These are phyloP conservation scores for Halyomorpha halys DNA, from an alignment of 1,140 invertebrate species.

Conservation along the genomic window DNA sequence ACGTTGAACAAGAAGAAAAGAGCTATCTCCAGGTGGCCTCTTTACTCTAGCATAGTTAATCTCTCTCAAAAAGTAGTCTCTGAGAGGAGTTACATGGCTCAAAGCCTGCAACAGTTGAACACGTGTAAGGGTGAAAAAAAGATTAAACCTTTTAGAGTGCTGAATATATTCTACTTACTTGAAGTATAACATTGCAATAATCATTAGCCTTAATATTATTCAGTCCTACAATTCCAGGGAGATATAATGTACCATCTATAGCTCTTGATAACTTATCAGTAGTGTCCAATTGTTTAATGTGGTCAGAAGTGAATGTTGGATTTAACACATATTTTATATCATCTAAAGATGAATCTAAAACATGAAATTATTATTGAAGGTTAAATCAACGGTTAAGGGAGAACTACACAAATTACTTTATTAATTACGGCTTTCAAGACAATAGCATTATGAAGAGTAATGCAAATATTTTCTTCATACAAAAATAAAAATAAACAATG, in stretches of 20 bases:
- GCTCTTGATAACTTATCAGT: slow-evolving; percentile 83
- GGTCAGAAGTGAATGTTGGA: slow-evolving; percentile 80
- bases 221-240: slow-evolving; percentile 90
- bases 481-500: too few relatives aligned
- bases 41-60: slow-evolving; percentile 83
- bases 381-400: neutral
- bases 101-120: slow-evolving; percentile 55
- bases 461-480: too few relatives aligned
- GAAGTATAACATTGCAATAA: slow-evolving; percentile 97
- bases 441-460: too few relatives aligned
- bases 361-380: slow-evolving; percentile 29
- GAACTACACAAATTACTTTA: too few relatives aligned
- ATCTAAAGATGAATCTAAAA: slow-evolving; percentile 86
- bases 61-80: slow-evolving; percentile 92
- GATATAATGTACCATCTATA: slow-evolving; percentile 92
- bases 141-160: neutral
- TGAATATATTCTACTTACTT: slow-evolving; percentile 46
- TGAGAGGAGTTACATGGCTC: slow-evolving; percentile 84
- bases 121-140: too few relatives aligned
- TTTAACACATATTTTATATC: slow-evolving; percentile 99
- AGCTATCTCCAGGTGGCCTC: slow-evolving; percentile 83
- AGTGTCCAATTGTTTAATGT: slow-evolving; percentile 71
- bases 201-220: slow-evolving; percentile 99
- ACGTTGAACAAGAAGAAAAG: slow-evolving; percentile 83
- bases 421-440: too few relatives aligned